A percentile compares a stretch with the other conserved stretches of the same genome.
Conservation (phyloP, 2,113 vertebrate genomes). For the Odobenus rosmarus region DNA sequence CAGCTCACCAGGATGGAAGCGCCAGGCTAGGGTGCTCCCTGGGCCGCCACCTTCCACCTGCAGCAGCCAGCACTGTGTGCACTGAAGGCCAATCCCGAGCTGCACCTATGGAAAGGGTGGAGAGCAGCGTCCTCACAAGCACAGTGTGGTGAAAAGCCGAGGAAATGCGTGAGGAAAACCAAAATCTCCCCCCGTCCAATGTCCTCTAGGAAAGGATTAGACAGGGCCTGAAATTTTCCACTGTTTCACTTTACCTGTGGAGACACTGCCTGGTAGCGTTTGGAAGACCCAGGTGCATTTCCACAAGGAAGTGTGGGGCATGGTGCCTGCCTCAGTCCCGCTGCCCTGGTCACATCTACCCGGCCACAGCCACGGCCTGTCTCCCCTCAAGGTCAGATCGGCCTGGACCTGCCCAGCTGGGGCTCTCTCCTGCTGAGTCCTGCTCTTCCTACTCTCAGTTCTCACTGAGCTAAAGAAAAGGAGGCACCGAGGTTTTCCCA, state of each 20-base stretch:
- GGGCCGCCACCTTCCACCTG: no score
- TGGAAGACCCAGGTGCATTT: neutral
- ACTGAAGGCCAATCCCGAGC: rapidly evolving
- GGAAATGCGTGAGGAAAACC: neutral
- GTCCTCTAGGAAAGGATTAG: neutral
- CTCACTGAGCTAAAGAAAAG: neutral
- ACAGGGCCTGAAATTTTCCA: neutral
- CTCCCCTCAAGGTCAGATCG: neutral
- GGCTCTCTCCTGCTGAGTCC: no score
- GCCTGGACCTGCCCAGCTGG: neutral
- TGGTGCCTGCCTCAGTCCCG: rapidly evolving
- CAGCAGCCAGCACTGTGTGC: no score
- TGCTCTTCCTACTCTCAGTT: rapidly evolving
- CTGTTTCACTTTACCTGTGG: neutral
- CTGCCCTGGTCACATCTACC: neutral
- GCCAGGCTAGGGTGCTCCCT: rapidly evolving
- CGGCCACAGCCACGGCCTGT: neutral
- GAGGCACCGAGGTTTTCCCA: neutral
- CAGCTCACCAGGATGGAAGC: neutral
- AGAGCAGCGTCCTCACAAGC: neutral
- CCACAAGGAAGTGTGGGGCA: neutral
- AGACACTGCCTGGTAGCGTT: neutral
- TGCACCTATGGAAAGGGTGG: rapidly evolving
- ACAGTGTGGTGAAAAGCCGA: neutral
- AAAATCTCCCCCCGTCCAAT: neutral